Percentiles rank a stretch among this genome's conserved stretches.
These are phyloP conservation scores for Standfussiana lucernea DNA, from an alignment of 2,888 invertebrate genomes.

Conservation along the genomic window DNA sequence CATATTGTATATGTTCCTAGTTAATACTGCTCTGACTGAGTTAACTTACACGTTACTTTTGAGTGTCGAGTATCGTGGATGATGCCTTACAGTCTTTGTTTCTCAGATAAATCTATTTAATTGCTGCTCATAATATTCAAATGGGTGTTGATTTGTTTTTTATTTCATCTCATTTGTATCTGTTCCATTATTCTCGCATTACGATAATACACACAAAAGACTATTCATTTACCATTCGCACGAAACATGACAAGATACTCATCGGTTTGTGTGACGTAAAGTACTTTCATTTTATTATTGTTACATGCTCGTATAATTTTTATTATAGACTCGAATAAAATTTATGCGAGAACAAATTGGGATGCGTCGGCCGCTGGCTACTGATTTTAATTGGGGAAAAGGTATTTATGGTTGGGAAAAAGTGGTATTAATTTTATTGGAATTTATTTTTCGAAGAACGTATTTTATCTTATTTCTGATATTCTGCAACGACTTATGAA, in stretches of 20 bases:
- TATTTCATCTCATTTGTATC: neutral
- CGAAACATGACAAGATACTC: conserved; percentile 27
- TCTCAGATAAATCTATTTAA: neutral
- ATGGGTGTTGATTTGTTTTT: conserved; percentile 9
- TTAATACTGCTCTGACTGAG: neutral
- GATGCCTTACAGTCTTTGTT: neutral
- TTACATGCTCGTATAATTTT: conserved; percentile 38
- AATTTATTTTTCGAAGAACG: conserved; percentile 30
- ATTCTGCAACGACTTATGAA: conserved; percentile 15
- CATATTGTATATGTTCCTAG: no score
- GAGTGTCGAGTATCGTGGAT: neutral
- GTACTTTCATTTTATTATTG: conserved; percentile 43
- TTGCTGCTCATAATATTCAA: neutral
- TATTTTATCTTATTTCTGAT: conserved; percentile 9
- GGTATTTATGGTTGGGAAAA: conserved; percentile 32
- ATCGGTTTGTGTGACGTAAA: conserved; percentile 25
- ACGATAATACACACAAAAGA: conserved; percentile 28
- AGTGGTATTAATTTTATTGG: conserved; percentile 17
- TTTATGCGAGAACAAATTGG: conserved; percentile 40
- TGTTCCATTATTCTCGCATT: conserved; percentile 13
- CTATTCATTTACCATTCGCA: conserved; percentile 23
- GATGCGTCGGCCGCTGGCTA: conserved; percentile 27
- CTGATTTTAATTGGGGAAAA: conserved; percentile 48
- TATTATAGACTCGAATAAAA: conserved; percentile 38
- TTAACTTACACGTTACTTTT: neutral